Evolutionary conservation across 2,113 vertebrate genomes (phyloP).

Genomic region (Urocitellus parryii): DNA sequence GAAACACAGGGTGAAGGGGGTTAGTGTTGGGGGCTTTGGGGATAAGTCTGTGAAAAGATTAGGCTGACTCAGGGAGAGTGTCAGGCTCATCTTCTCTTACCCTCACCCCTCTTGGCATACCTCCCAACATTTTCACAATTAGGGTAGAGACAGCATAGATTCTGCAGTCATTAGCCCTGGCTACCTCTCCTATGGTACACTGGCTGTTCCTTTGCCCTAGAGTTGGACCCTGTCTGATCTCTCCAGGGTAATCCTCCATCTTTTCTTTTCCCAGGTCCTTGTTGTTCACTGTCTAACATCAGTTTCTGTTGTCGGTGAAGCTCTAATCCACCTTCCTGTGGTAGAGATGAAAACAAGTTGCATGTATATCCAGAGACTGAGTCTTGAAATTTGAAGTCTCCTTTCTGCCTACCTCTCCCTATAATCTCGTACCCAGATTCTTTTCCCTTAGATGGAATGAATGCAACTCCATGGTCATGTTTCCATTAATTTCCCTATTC

Average conservation of each 20-base stretch:
- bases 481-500: background rate
- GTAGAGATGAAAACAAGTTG: background rate
- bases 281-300: background rate
- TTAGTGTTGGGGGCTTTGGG: background rate
- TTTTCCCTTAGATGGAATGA: constrained; percentile 38
- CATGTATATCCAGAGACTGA: too few species aligned
- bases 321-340: background rate
- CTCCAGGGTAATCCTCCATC: background rate
- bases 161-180: constrained; percentile 29
- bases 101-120: constrained; percentile 59
- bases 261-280: background rate
- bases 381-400: constrained; percentile 1
- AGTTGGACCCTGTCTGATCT: background rate
- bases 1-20: background rate
- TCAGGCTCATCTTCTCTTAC: constrained; percentile 9
- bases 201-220: constrained; percentile 53
- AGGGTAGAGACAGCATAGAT: constrained; percentile 21
- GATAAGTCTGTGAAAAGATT: background rate
- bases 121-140: constrained; percentile 57
- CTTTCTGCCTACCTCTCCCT: background rate
- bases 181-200: background rate
- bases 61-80: background rate
- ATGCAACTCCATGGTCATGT: background rate
- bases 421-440: background rate
- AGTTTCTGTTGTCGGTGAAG: background rate